Evolutionary conservation across 2,113 vertebrate species (phyloP).

Genomic region (Synodontis membranacea): DNA sequence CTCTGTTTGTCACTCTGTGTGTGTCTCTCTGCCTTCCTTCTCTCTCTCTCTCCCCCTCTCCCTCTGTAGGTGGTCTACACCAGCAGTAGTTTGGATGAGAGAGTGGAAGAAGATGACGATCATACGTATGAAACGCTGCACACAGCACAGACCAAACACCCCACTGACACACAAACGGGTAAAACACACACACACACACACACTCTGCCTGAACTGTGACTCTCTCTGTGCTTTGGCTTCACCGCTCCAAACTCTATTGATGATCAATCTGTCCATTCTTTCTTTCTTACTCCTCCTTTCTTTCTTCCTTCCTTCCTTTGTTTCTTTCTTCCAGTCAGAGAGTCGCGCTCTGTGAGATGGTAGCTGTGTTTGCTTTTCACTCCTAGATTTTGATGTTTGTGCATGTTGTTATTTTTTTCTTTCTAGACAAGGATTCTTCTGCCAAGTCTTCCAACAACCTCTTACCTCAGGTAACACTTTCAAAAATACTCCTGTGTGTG

Average conservation of each 20-base stretch:
- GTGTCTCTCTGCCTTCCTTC: not conserved
- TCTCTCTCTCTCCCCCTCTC: not conserved
- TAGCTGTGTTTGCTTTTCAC: not conserved
- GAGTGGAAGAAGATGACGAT: conserved; percentile 80
- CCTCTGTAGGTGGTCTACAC: conserved; percentile 71
- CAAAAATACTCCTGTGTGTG: not conserved
- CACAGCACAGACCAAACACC: conserved; percentile 88
- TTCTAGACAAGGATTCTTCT: conserved; percentile 63
- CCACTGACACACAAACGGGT: conserved; percentile 57
- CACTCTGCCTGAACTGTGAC: not conserved
- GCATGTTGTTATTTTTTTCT: conserved; percentile 31
- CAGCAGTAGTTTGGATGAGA: conserved; percentile 76
- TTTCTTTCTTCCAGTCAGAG: not conserved
- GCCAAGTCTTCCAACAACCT: conserved; percentile 68
- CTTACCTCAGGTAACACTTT: conserved; percentile 73
- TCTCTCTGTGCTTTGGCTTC: not conserved
- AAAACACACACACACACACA: conserved; percentile 41
- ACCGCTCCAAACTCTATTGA: not conserved
- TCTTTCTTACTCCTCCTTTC: not conserved
- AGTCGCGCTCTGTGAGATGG: not conserved
- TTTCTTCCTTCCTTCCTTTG: not conserved
- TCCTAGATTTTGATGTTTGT: not conserved
- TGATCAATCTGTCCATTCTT: too few species aligned
- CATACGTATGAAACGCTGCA: conserved; percentile 91
- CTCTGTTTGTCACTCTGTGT: not conserved